Conservation (phyloP, 2,113 vertebrate species). For the Grammomys surdaster region DNA sequence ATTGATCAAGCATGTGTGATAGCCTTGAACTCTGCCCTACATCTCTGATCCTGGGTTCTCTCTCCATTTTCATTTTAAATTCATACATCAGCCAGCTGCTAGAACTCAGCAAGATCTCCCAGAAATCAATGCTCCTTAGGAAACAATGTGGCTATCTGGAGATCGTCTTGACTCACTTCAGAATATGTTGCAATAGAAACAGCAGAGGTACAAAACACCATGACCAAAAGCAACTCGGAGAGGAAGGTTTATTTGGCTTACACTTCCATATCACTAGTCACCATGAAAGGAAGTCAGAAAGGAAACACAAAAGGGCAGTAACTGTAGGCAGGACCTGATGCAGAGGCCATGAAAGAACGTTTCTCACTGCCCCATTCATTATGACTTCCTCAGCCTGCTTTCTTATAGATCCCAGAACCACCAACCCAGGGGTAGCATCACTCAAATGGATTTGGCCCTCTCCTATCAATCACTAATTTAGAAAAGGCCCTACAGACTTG, state of each 20-base stretch:
- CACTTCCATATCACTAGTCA: background rate
- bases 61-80: background rate
- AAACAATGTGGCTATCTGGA: background rate
- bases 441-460: background rate
- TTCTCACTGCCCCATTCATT: background rate
- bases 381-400: background rate
- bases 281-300: background rate
- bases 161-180: background rate
- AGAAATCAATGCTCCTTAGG: background rate
- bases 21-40: background rate
- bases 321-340: background rate
- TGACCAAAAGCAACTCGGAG: background rate
- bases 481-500: background rate
- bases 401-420: background rate
- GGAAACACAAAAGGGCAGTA: background rate
- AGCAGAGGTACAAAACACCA: background rate
- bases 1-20: background rate
- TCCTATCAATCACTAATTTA: background rate
- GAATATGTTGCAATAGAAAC: slow-evolving; percentile 23
- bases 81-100: background rate
- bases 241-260: background rate
- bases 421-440: background rate
- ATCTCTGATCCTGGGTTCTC: background rate
- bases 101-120: background rate
- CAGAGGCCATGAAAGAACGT: background rate